These are phyloP conservation scores for Pimpla rufipes DNA, from an alignment of 2,888 invertebrate genomes.

Conservation along the genomic window DNA sequence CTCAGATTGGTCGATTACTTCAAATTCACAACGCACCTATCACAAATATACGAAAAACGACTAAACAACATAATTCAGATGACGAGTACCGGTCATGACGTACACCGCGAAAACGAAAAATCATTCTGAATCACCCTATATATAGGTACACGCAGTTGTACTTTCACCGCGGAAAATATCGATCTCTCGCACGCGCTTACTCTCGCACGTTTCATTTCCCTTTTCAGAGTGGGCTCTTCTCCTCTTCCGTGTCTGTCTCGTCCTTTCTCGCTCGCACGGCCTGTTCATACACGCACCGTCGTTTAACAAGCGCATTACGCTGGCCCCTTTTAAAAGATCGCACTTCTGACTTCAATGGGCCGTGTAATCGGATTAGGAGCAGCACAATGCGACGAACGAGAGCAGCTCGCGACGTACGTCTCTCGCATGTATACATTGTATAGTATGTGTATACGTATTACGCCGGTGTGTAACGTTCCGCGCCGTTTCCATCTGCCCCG, in stretches of 20 bases:
- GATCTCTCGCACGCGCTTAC: slow-evolving; percentile 69
- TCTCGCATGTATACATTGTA: slow-evolving; percentile 12
- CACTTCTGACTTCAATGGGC: slow-evolving; percentile 85
- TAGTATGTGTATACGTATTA: slow-evolving; percentile 33
- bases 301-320: slow-evolving; percentile 83
- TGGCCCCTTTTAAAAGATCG: slow-evolving; percentile 83
- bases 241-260: slow-evolving; percentile 21
- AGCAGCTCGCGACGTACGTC: slow-evolving; percentile 24
- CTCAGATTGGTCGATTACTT: too few relatives aligned
- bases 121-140: too few relatives aligned
- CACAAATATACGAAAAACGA: too few relatives aligned
- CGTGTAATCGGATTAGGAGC: slow-evolving; percentile 85
- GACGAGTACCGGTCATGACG: too few relatives aligned
- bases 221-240: slow-evolving; percentile 50
- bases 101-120: background rate
- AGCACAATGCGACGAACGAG: slow-evolving; percentile 73
- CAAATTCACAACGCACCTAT: too few relatives aligned
- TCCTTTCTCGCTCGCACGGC: slow-evolving; percentile 24
- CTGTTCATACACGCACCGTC: slow-evolving; percentile 56
- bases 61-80: too few relatives aligned
- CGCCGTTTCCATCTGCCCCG: slow-evolving; percentile 80
- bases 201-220: slow-evolving; percentile 39
- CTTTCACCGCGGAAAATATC: slow-evolving; percentile 78
- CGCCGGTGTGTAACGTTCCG: slow-evolving; percentile 73
- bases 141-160: slow-evolving; percentile 1